These are phyloP conservation scores for Garra rufa DNA, from an alignment of 2,113 vertebrate genomes.

Conservation along the genomic window DNA sequence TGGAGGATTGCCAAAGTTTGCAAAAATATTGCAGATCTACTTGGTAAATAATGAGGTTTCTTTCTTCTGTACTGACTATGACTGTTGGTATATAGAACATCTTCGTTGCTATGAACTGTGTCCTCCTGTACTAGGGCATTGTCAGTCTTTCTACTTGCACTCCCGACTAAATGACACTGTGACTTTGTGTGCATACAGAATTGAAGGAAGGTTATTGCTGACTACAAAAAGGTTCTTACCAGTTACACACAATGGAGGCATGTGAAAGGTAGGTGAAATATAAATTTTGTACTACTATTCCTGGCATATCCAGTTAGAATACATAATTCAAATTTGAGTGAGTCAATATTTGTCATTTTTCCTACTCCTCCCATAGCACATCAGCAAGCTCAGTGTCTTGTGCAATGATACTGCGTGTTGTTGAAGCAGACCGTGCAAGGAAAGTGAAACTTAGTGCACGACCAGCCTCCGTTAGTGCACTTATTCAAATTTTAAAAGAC, in stretches of 20 bases:
- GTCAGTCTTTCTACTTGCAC: constrained; percentile 2
- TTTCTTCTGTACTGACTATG: constrained; percentile 55
- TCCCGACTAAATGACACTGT: constrained; percentile 38
- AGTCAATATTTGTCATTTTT: too few relatives aligned
- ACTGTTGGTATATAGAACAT: constrained; percentile 54
- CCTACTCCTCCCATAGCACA: too few relatives aligned
- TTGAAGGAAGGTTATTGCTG: constrained; percentile 42
- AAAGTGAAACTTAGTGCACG: too few relatives aligned
- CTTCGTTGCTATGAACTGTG: constrained; percentile 49
- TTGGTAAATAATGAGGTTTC: constrained; percentile 45
- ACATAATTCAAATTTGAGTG: too few relatives aligned
- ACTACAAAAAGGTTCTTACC: constrained; percentile 54
- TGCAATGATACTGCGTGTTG: too few relatives aligned
- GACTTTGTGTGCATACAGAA: constrained; percentile 51
- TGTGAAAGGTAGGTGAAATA: constrained; percentile 3
- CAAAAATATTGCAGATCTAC: constrained; percentile 35
- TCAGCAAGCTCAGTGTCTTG: too few relatives aligned
- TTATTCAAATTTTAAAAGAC: too few relatives aligned
- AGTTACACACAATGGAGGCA: constrained; percentile 34
- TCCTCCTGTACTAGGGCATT: not conserved
- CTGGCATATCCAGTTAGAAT: too few relatives aligned
- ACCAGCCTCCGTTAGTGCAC: too few relatives aligned
- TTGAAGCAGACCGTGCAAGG: too few relatives aligned
- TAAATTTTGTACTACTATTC: not conserved
- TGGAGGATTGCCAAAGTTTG: constrained; percentile 33